A percentile compares a stretch with the other conserved stretches of the same genome.
Evolutionary conservation across 2,113 vertebrate genomes (phyloP).

Genomic region (Pomatostomus ruficeps): DNA sequence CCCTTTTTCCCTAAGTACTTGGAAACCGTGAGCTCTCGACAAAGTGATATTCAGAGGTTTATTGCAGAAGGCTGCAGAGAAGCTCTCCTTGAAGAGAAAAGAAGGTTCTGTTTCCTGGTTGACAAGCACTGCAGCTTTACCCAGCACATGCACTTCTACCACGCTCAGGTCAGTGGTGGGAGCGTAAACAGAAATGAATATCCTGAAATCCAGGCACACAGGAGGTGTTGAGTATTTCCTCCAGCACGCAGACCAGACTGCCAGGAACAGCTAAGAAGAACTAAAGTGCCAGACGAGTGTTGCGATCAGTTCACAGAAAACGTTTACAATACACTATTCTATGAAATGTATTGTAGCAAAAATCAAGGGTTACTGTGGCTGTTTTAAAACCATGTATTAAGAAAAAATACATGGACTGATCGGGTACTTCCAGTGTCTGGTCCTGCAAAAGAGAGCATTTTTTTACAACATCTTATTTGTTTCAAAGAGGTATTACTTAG

Average conservation of each 20-base stretch:
- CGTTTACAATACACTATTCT: background rate
- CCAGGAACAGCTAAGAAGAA: background rate
- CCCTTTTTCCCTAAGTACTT: slow-evolving; percentile 74
- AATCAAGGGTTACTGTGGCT: background rate
- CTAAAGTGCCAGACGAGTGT: background rate
- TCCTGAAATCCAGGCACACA: background rate
- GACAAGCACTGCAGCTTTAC: slow-evolving; percentile 95
- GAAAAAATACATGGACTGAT: background rate
- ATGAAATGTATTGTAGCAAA: background rate
- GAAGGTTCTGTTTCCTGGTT: slow-evolving; percentile 94
- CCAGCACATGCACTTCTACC: slow-evolving; percentile 80
- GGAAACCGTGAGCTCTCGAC: slow-evolving; percentile 84
- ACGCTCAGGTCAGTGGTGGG: slow-evolving; percentile 78
- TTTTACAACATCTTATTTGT: background rate
- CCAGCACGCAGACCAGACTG: background rate
- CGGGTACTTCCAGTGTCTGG: background rate
- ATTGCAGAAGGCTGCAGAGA: slow-evolving; percentile 92
- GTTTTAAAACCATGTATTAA: background rate
- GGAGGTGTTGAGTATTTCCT: background rate
- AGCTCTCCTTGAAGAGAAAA: slow-evolving; percentile 92
- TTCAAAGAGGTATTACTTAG: background rate
- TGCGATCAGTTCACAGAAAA: background rate
- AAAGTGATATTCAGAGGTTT: slow-evolving; percentile 92
- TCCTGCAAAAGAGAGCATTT: background rate
- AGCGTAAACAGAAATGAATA: background rate